A percentile compares a stretch with the other conserved stretches of the same genome.
These are phyloP conservation scores for Nemotelus pantherinus DNA, from an alignment of 2,888 invertebrate species.

Conservation along the genomic window DNA sequence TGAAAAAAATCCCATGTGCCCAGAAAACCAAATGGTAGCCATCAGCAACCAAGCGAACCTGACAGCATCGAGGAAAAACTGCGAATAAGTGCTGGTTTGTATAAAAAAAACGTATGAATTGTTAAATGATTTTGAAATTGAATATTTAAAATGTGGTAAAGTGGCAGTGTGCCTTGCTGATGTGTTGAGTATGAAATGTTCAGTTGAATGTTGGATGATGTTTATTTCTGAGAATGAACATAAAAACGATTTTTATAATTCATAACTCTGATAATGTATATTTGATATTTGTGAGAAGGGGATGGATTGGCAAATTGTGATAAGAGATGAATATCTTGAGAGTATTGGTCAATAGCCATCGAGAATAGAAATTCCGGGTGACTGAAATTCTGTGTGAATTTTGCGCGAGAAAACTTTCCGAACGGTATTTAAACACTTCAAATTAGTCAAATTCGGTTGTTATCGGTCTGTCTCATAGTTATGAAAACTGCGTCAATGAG, in stretches of 20 bases:
- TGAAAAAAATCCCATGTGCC: not conserved
- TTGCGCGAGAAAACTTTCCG: constrained; percentile 52
- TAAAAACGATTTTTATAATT: too few species aligned
- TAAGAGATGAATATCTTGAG: too few species aligned
- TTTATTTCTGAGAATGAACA: too few species aligned
- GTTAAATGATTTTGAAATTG: constrained; percentile 20
- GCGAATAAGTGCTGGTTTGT: not conserved
- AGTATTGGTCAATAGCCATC: too few species aligned
- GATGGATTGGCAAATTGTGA: too few species aligned
- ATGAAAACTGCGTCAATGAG: constrained; percentile 45
- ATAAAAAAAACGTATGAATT: not conserved
- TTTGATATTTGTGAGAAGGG: too few species aligned
- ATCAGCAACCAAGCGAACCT: not conserved
- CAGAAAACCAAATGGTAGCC: not conserved
- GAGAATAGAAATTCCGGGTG: constrained; percentile 54
- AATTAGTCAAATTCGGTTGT: not conserved
- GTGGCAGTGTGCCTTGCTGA: not conserved
- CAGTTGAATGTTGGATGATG: too few species aligned
- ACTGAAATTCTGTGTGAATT: constrained; percentile 48
- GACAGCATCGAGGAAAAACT: not conserved
- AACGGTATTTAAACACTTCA: constrained; percentile 24
- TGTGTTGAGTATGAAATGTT: not conserved
- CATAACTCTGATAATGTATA: too few species aligned
- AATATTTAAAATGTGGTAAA: constrained; percentile 24
- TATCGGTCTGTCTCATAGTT: constrained; percentile 47